Percentiles rank a stretch among this genome's conserved stretches.
Conservation (phyloP, 2,888 invertebrate species). For the Agelastica alni region DNA sequence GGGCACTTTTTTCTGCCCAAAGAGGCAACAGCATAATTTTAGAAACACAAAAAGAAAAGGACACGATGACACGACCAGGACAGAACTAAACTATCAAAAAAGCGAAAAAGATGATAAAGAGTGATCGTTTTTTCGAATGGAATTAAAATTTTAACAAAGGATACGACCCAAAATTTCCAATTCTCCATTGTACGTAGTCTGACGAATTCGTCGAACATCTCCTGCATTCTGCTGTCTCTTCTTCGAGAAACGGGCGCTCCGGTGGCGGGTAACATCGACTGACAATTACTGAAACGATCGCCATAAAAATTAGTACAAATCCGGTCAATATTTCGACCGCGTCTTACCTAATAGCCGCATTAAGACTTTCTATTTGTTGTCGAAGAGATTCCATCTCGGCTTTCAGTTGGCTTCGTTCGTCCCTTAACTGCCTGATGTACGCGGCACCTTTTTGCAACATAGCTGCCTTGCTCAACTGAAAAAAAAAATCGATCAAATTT, state of each 20-base stretch:
- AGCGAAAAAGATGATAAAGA: too few relatives aligned
- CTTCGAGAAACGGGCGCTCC: constrained; percentile 92
- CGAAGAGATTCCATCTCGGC: constrained; percentile 88
- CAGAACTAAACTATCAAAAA: too few relatives aligned
- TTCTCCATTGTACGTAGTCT: constrained; percentile 82
- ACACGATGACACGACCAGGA: too few relatives aligned
- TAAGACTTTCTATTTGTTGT: constrained; percentile 88
- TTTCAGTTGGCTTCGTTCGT: constrained; percentile 82
- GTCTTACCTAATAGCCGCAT: constrained; percentile 83
- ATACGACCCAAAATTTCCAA: constrained; percentile 99
- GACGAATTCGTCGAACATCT: constrained; percentile 93
- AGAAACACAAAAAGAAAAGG: too few relatives aligned
- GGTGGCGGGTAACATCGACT: constrained; percentile 92
- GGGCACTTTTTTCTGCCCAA: too few relatives aligned
- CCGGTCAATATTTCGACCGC: background rate
- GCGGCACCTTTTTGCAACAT: constrained; percentile 97
- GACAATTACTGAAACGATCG: constrained; percentile 75
- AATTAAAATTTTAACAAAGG: constrained; percentile 64
- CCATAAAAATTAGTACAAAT: background rate
- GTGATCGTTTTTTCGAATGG: too few relatives aligned
- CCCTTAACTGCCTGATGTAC: constrained; percentile 86
- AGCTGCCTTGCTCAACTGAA: constrained; percentile 88
- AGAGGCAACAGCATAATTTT: too few relatives aligned
- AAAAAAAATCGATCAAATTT: too few relatives aligned
- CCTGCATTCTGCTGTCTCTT: constrained; percentile 86